phyloP scores from a whole-genome alignment of 2,797 vertebrate genomes.

The Hafferia zeledoni region DNA sequence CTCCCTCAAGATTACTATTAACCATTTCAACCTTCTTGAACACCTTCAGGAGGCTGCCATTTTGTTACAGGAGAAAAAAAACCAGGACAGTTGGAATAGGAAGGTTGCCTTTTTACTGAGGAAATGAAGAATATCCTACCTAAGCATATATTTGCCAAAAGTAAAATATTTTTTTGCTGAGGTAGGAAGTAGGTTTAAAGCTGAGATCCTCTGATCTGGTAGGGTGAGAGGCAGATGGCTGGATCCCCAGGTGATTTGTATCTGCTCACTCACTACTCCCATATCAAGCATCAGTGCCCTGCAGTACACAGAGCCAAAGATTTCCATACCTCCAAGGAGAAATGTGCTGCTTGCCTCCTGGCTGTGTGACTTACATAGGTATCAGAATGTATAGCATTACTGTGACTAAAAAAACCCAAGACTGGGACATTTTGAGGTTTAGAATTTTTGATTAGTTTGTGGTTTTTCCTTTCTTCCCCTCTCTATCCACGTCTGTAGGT shows the following conservation, averaged over 20 bases:
- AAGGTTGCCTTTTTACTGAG: background rate
- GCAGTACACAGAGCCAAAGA: background rate
- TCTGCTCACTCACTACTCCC: background rate
- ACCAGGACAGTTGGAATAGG: fast-evolving
- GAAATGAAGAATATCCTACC: background rate
- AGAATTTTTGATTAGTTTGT: background rate
- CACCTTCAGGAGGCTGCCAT: background rate
- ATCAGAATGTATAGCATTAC: background rate
- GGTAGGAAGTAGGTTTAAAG: background rate
- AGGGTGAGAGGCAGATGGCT: background rate
- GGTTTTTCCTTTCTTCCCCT: background rate
- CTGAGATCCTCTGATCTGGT: background rate
- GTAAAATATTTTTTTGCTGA: background rate
- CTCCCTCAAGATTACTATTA: background rate
- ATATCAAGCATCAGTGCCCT: background rate
- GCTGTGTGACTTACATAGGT: background rate
- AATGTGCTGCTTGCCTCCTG: background rate
- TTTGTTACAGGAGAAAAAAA: background rate
- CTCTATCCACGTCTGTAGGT: background rate
- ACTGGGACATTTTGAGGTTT: background rate
- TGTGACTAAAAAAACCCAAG: background rate
- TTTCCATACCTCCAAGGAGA: background rate
- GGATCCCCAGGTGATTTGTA: background rate
- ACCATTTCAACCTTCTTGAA: background rate
- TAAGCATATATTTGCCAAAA: background rate